Conservation (phyloP, 2,797 vertebrate species). For the Lophius americanus region DNA sequence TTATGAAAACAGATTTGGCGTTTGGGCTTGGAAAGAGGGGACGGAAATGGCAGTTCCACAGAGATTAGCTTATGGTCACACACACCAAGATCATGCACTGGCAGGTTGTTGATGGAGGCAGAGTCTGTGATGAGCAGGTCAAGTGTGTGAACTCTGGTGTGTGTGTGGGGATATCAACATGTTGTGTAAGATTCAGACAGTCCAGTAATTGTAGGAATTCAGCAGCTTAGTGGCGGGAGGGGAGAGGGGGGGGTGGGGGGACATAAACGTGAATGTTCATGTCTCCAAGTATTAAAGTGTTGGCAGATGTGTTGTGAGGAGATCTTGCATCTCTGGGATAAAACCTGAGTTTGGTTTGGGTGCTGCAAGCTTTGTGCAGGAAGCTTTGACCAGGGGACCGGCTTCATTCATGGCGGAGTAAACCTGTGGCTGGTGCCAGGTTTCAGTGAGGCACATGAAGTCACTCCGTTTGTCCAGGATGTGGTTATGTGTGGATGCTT, state of each 20-base stretch:
- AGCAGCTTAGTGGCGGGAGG: not conserved
- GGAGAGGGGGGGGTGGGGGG: not conserved
- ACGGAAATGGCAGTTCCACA: not conserved
- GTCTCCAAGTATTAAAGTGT: too few relatives aligned
- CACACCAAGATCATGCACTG: not conserved
- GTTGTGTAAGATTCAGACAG: not conserved
- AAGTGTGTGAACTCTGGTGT: not conserved
- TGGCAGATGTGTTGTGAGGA: too few relatives aligned
- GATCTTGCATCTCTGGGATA: too few relatives aligned
- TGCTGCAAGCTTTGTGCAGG: too few relatives aligned
- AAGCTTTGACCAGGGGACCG: too few relatives aligned
- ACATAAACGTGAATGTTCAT: too few relatives aligned
- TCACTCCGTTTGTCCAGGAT: too few relatives aligned
- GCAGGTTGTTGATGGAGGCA: not conserved
- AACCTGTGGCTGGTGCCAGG: too few relatives aligned
- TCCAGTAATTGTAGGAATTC: not conserved
- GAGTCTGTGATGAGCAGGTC: not conserved
- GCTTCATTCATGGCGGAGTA: too few relatives aligned
- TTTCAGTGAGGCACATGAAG: too few relatives aligned
- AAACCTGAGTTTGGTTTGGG: too few relatives aligned
- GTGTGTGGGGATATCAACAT: not conserved
- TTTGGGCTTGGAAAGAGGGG: not conserved
- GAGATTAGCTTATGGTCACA: not conserved
- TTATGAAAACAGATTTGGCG: not conserved
- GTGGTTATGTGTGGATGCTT: too few relatives aligned